Base-by-base conservation (phyloP, 1,140 invertebrate genomes). In the Lucilia sericata region DNA sequence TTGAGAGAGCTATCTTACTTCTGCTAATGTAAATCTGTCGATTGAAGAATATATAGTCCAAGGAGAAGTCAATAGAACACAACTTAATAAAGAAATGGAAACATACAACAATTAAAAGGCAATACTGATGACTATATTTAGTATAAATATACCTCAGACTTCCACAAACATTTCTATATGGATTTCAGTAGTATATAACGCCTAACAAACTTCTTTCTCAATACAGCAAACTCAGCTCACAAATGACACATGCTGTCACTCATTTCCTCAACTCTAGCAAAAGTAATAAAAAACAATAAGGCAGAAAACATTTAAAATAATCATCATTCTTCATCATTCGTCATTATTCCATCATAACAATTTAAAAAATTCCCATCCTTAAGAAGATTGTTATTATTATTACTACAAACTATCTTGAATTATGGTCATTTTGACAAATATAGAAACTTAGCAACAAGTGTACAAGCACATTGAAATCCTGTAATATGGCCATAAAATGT, bases 381-480 rank as follows among this genome's bases (percentile, higher is more conserved):
- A 12, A 60, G 55, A 60, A n/a, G n/a, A 60, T 17, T 17, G 5
- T 60, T 14, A 14, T 60, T 60, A 60, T n/a, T 60, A 14, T 60
- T 60, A 7, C 12, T 19, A 65, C n/a, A 49, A 49, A 55, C 34
- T 76, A 34, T 76, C 30, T 42, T 25, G 76, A 80, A 49, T 80
- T 80, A 80, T 80, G 76, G 76, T 25, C 76, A 80, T 80, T 80
- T 80, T 80, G 76, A 80, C 76, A 80, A 80, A 80, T 80, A 80
- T 78, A 78, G 75, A 42, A 78, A 47, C 13, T 14, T 55, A 80
- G 42, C 10, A 49, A 80, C 76, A 49, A 80, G 47, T 49, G 12
- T 13, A 49, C 19, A 19, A 80, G 7, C n/a, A 19, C 19, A 80
- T 21, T n/a, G 21, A 25, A 70, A 70, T 70, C 65, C 65, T 80